These are phyloP conservation scores for Dorcus parallelipipedus DNA, from an alignment of 2,888 invertebrate genomes.

Conservation along the genomic window DNA sequence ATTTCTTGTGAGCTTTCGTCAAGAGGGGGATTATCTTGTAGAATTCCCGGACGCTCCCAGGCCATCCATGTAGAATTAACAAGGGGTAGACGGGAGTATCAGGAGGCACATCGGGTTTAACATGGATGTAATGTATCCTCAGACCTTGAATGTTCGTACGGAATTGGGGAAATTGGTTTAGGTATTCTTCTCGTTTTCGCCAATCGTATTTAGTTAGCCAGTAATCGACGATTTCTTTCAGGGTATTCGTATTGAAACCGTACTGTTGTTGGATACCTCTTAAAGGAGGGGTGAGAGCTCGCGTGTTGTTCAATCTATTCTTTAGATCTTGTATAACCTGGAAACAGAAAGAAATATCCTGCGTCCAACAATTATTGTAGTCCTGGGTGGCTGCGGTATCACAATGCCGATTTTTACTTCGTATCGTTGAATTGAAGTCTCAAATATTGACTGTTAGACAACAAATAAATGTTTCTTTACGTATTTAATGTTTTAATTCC, in stretches of 20 bases:
- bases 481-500: too few species aligned
- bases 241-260: conserved; percentile 72
- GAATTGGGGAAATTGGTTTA: conserved; percentile 68
- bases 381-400: too few species aligned
- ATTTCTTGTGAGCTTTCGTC: conserved; percentile 49
- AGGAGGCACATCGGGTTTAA: conserved; percentile 50
- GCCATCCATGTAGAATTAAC: conserved; percentile 84
- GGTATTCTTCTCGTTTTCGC: conserved; percentile 55
- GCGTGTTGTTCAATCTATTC: conserved; percentile 53
- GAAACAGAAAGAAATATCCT: not conserved
- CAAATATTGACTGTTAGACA: too few species aligned
- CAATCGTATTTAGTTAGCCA: conserved; percentile 75
- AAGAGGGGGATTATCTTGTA: conserved; percentile 69
- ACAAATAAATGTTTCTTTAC: too few species aligned
- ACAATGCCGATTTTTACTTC: too few species aligned
- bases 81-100: conserved; percentile 57
- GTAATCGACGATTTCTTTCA: conserved; percentile 65
- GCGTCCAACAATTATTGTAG: too few species aligned
- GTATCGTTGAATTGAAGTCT: too few species aligned
- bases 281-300: conserved; percentile 51
- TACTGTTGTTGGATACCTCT: conserved; percentile 72
- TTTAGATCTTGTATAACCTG: conserved; percentile 55
- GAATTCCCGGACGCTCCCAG: conserved; percentile 82
- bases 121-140: conserved; percentile 57
- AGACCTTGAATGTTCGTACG: conserved; percentile 69